Base-by-base conservation (phyloP, 2,113 vertebrate species). In the Heptranchias perlo region DNA sequence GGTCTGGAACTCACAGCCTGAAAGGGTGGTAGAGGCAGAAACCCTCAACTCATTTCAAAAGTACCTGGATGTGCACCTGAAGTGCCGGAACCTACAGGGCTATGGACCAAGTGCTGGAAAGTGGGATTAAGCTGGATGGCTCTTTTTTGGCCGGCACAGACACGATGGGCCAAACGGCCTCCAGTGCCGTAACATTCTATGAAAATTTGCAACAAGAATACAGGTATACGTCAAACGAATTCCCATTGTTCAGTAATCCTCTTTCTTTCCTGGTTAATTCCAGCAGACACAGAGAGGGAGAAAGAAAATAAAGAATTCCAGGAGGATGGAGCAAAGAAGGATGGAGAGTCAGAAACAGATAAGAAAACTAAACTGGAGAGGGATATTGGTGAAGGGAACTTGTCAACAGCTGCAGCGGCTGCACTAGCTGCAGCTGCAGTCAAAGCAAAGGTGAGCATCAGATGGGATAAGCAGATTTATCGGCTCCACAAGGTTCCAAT, bases 361-460 rank as follows among this genome's bases (percentile, higher is more conserved):
- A 98, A 98, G 97, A 99, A 99, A 97, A 98, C 99, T 0, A 99
- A 99, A 96, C 98, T 99, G 97, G 99, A 99, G 97, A 98, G 98
- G 0, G 99, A 99, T 86, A 98, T 99, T 3, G 99, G 99, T 0
- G 99, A 99, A 96, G 99, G 99, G 11, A 99, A 99, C 96, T 98
- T 99, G 95, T 98, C 99, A 96, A 99, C 99, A 0, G 99, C 99
- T 0, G 99, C 99, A 0, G 99, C 99, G 0, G 99, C 99, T 0
- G 99, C 99, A 0, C 98, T 99, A 69, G 99, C 99, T 0, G 99
- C 99, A 0, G 99, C 99, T 0, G 99, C 99, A 0, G 99, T 99
- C 7, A 99, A 99, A 96, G 99, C 99, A 95, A 99, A 99, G 98
- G 99, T 99, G 96, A 96, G 97, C 8, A 44, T 52, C 39, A 18